Base-by-base conservation (phyloP, 2,888 invertebrate genomes). In the Pharmacophagus antenor region DNA sequence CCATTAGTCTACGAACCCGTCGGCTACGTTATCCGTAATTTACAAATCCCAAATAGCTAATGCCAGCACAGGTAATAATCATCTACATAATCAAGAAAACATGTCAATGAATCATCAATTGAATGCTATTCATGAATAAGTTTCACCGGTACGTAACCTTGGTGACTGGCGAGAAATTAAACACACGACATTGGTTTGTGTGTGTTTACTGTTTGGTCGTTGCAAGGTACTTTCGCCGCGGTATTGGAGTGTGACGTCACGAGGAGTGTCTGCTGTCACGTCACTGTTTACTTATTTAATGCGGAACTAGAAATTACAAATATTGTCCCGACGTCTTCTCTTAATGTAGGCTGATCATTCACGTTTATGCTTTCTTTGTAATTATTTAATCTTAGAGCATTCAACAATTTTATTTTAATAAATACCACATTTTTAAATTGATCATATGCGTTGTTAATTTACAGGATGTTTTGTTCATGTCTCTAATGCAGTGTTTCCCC, bases 191-290 rank as follows among this genome's bases (percentile, higher is more conserved):
- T 52, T 56, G 56, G 41, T 56, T 31, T 47, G 61, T 31, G 22
- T 56, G 56, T 23, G 51, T 41, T 56, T 52, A 52, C 37, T 21
- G 55, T 60, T 57, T 59, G 49, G 23, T 18, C 46, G 58, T n/a
- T 47, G 47, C 47, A 56, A 57, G 31, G 42, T 49, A 61, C 64
- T 62, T 64, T 65, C 63, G 57, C 61, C 56, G 52, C 49, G 48
- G n/a, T 27, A 27, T 27, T 25, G 50, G n/a, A 15, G 37, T 20
- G 20, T 61, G 61, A 56, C 61, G 56, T 61, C 61, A 61, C 25
- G 25, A 48, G 46, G 57, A 50, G 49, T 41, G 48, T 50, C 50
- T 8, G 48, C 51, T 37, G n/a, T n/a, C n/a, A 56, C 52, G 47
- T 56, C 61, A 61, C 15, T 25, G 18, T 61, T 61, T 41, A 47